Base-by-base conservation (phyloP, 2,113 vertebrate species). In the Myotis lucifugus region DNA sequence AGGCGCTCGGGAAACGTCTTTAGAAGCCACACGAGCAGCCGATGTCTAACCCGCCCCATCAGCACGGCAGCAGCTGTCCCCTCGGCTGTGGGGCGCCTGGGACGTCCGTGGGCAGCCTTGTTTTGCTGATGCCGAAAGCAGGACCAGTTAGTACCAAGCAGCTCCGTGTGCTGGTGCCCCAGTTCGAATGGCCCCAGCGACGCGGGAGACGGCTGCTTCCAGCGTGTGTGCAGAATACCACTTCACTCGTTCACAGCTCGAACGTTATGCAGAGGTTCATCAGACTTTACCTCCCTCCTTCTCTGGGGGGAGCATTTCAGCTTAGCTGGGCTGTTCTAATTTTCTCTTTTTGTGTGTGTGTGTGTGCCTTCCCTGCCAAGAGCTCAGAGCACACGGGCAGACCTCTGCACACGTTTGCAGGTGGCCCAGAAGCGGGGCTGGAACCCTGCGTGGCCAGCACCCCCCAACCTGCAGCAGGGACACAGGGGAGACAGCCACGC, bases 281-380 rank as follows among this genome's bases (percentile, higher is more conserved):
- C 95, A 94, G 85, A 93, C 95, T 95, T 96, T 83, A 94, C 94
- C 96, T 91, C 78, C 87, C 67, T 86, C 92, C 59, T 84, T 93
- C 96, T 94, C 94, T 0, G 11, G 91, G 94, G 95, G 95, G 66
- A 97, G 34, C 67, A 21, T 93, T 96, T 91, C 92, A 85, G 96
- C 96, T 94, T 94, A 94, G 95, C 93, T 34, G 87, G 83, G 81
- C 83, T 95, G 78, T 91, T 94, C 88, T 86, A 14, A 42, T 94
- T 61, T 67, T 40, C 18, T n/a, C 17, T 34, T 0, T 54, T 19
- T 25, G 56, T 59, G 56, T 59, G 56, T 59, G 12, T 3, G 14
- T 5, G 1, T 4, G 59, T 13, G n/a, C 29, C 42, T 95, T 84
- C 76, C 50, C 52, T 73, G 19, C 84, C 34, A 84, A 83, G 54